These are phyloP conservation scores for Coregonus sp. DNA, from an alignment of 2,797 vertebrate genomes.

Conservation along the genomic window DNA sequence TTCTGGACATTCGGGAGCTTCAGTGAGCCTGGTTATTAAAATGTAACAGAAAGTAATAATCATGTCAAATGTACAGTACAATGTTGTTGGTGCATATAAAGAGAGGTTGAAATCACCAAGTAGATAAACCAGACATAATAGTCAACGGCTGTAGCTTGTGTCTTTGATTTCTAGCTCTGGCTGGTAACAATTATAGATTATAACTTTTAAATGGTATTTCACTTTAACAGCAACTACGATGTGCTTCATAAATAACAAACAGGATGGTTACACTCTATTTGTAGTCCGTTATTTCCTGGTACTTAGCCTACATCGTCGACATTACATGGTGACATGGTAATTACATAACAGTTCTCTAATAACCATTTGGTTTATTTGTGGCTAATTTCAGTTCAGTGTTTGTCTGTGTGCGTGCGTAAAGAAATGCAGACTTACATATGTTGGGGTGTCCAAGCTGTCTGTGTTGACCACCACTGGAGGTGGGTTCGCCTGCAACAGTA, in stretches of 20 bases:
- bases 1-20: neutral
- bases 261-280: neutral
- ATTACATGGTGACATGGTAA: neutral
- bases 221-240: neutral
- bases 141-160: neutral
- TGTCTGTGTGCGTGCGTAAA: neutral
- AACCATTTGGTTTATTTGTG: too few species aligned
- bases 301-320: neutral
- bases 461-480: constrained; percentile 95
- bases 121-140: neutral
- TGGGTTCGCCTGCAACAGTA: constrained; percentile 87
- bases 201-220: neutral
- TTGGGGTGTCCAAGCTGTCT: constrained; percentile 87
- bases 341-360: too few species aligned
- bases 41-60: neutral
- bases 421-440: constrained; percentile 85
- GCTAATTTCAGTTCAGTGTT: neutral
- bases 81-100: neutral
- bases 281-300: neutral
- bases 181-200: neutral
- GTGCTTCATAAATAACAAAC: neutral
- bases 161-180: neutral
- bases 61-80: neutral
- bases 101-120: neutral
- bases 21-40: neutral